These are phyloP conservation scores for Luehdorfia chinensis DNA, from an alignment of 1,140 invertebrate genomes.

Conservation along the genomic window DNA sequence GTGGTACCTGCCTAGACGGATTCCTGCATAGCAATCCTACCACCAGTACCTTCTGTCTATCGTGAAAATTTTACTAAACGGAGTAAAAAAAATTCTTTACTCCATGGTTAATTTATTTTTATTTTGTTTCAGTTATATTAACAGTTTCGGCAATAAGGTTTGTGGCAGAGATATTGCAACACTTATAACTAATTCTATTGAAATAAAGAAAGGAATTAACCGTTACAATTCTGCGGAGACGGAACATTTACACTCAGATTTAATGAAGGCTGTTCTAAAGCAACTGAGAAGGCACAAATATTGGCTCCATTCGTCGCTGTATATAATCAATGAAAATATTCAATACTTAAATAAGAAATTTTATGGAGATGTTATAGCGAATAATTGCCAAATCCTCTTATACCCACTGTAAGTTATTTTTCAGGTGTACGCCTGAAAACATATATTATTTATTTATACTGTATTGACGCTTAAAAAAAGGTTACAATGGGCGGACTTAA, in stretches of 20 bases:
- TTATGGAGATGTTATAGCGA: constrained; percentile 64
- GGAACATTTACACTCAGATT: not conserved
- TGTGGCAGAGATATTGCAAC: constrained; percentile 77
- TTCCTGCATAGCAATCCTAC: no score
- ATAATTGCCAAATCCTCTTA: constrained; percentile 76
- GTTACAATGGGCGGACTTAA: no score
- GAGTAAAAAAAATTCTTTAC: no score
- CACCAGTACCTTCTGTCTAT: no score
- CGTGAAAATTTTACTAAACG: no score
- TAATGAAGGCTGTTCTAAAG: constrained; percentile 43
- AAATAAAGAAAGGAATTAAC: constrained; percentile 12
- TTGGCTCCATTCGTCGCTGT: constrained; percentile 77
- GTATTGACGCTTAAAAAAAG: no score
- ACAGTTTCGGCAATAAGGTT: constrained; percentile 76
- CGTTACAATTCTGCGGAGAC: constrained; percentile 29
- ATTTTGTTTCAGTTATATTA: constrained; percentile 66
- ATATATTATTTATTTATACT: no score
- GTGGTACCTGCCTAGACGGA: no score
- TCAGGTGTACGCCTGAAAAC: no score
- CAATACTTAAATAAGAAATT: constrained; percentile 71
- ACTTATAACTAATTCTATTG: constrained; percentile 44
- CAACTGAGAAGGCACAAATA: constrained; percentile 75
- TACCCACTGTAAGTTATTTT: constrained; percentile 75
- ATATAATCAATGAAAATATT: constrained; percentile 74
- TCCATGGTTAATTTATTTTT: no score